A percentile compares a stretch with the other conserved stretches of the same genome.
Evolutionary conservation across 2,888 invertebrate genomes (phyloP).

Genomic region (Drosophila falleni): DNA sequence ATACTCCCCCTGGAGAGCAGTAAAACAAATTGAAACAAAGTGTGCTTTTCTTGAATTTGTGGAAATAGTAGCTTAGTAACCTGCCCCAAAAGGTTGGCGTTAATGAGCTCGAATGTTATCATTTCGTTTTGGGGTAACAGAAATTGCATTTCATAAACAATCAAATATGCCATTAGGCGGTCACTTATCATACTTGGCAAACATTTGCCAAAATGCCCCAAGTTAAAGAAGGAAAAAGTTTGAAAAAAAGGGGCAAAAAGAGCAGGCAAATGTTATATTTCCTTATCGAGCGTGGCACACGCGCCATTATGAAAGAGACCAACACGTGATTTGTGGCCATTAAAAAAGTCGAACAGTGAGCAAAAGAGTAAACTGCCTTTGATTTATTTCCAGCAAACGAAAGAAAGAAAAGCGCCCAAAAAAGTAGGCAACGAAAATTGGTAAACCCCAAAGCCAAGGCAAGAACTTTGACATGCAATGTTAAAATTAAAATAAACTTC

Average conservation of each 20-base stretch:
- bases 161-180: conserved; percentile 61
- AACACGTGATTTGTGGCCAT: conserved; percentile 76
- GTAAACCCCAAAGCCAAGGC: conserved; percentile 44
- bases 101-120: conserved; percentile 54
- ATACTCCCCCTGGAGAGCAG: conserved; percentile 7
- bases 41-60: conserved; percentile 32
- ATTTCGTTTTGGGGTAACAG: conserved; percentile 20
- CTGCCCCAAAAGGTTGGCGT: conserved; percentile 25
- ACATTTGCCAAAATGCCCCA: conserved; percentile 46
- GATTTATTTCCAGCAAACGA: conserved; percentile 68
- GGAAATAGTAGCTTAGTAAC: conserved; percentile 25
- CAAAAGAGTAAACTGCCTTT: conserved; percentile 65
- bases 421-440: conserved; percentile 46
- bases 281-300: conserved; percentile 62
- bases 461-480: conserved; percentile 74
- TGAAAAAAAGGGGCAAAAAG: not conserved
- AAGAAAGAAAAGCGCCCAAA: conserved; percentile 23
- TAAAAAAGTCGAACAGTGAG: conserved; percentile 47
- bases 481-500: conserved; percentile 77
- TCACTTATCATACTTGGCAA: conserved; percentile 74
- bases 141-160: conserved; percentile 61
- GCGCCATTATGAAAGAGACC: conserved; percentile 53
- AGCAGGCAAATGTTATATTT: conserved; percentile 26
- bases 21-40: conserved; percentile 52
- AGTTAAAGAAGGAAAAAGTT: conserved; percentile 15